A percentile compares a stretch with the other conserved stretches of the same genome.
phyloP scores from a whole-genome alignment of 2,888 invertebrate species.

The Entomobrya proxima region DNA sequence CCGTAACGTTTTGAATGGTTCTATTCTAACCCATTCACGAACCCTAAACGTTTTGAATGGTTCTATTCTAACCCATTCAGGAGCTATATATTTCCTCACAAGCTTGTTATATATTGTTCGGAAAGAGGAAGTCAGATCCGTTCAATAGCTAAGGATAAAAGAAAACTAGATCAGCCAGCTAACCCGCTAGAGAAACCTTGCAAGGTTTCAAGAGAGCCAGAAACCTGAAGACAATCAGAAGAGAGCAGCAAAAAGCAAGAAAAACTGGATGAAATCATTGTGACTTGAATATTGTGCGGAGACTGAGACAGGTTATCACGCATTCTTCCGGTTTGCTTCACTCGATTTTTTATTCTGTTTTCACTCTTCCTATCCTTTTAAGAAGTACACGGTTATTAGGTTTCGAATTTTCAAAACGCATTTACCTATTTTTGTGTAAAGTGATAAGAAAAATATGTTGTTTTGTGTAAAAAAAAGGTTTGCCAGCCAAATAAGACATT shows the following conservation, averaged over 20 bases:
- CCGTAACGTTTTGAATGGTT: too few species aligned
- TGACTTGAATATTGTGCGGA: constrained; percentile 20
- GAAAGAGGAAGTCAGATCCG: not conserved
- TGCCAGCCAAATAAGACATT: not conserved
- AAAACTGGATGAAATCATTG: constrained; percentile 28
- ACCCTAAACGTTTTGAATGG: too few species aligned
- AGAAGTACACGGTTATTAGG: constrained; percentile 14
- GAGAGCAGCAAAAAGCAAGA: too few species aligned
- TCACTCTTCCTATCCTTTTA: constrained; percentile 1
- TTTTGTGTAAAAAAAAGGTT: too few species aligned
- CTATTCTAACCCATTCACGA: too few species aligned
- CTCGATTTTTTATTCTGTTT: not conserved
- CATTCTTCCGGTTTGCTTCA: not conserved
- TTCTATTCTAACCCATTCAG: too few species aligned
- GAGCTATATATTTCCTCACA: too few species aligned
- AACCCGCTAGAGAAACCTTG: not conserved
- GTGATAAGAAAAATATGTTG: not conserved
- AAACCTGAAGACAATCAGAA: constrained; percentile 37
- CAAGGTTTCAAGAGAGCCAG: not conserved
- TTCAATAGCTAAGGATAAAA: not conserved
- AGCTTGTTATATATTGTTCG: not conserved
- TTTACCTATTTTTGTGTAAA: not conserved
- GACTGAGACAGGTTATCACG: constrained; percentile 52
- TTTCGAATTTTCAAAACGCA: constrained; percentile 37
- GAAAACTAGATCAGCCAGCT: not conserved